Base-by-base conservation (phyloP, 1,140 invertebrate genomes). In the Spodoptera litura region DNA sequence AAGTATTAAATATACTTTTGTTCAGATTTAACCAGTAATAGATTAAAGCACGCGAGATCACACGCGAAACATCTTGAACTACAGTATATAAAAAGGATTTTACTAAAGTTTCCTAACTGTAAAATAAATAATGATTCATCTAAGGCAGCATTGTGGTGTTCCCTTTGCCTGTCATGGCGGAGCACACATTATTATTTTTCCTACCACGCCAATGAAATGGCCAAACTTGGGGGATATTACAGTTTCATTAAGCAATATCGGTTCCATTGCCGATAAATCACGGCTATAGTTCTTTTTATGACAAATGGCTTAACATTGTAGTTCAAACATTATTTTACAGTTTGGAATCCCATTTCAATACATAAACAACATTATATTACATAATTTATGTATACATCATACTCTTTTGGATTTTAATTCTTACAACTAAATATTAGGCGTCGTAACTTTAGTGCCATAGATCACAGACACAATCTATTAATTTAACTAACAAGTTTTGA, bases 381-480 rank as follows among this genome's bases (percentile, higher is more conserved):
- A 70, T 72, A 52, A 70, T 70, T 61, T 61, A 13, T 70, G 66
- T 70, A 70, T 53, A 53, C n/a, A 49, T 58, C 70, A 58, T 58
- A 38, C 31, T 72, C 53, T 72, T 38, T 72, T 25, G 31, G 49
- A 64, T 53, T 53, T 27, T 31, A 53, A 13, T 31, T 4, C 51
- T 70, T 52, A 52, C 25, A 70, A 11, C 66, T 70, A 70, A 44
- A 31, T 72, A 6, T 31, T 75, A 75, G 27, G 66, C 66, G 44
- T 64, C 38, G 53, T 38, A 75, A 64, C 27, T 62, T 73, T 53
- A 75, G 73, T 75, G 73, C 59, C 73, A 62, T 27, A 9, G 25
- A 75, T 64, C 73, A 75, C 44, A 75, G 73, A 75, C 73, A 62
- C 59, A 52, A 20, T 59, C 56, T 27, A 59, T 73, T 55, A 15